Evolutionary conservation across 2,113 vertebrate species (phyloP).

Genomic region (Aplodontia rufa): DNA sequence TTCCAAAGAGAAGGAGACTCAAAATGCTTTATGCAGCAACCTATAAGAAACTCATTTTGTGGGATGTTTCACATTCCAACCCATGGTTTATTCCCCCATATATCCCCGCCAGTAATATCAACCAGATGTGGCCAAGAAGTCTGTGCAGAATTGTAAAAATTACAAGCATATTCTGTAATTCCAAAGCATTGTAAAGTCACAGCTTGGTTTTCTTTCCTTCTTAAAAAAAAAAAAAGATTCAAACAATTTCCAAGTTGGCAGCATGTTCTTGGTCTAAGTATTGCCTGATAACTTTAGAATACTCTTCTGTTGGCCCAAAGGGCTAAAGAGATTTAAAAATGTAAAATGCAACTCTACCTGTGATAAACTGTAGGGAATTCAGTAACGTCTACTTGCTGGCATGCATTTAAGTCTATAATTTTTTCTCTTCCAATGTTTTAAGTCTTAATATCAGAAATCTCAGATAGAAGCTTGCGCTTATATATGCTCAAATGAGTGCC

Average conservation of each 20-base stretch:
- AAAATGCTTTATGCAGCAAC: conserved; percentile 78
- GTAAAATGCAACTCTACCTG: conserved; percentile 11
- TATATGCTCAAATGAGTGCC: neutral
- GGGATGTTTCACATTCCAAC: conserved; percentile 84
- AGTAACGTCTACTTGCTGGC: conserved; percentile 32
- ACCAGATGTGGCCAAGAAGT: conserved; percentile 84
- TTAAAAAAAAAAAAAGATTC: conserved; percentile 15
- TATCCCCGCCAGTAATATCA: conserved; percentile 82
- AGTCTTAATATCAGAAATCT: conserved; percentile 16
- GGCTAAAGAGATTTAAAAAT: conserved; percentile 36
- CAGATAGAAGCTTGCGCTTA: neutral
- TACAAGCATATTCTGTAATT: conserved; percentile 77
- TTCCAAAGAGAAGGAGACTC: conserved; percentile 76
- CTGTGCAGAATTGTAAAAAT: conserved; percentile 78
- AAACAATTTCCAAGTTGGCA: conserved; percentile 66
- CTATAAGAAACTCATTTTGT: conserved; percentile 82
- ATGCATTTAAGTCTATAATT: conserved; percentile 28
- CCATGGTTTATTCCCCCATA: conserved; percentile 81
- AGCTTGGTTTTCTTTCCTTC: conserved; percentile 70
- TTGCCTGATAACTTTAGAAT: conserved; percentile 38
- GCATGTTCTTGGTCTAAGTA: conserved; percentile 47
- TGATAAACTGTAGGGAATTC: conserved; percentile 20
- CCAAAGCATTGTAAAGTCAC: conserved; percentile 77
- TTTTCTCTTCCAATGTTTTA: conserved; percentile 53
- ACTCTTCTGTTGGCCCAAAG: conserved; percentile 8